Evolutionary conservation across 2,113 vertebrate species (phyloP), one percentile per base, ranked within the genome.

Genomic region (Tetraodon nigroviridis): DNA sequence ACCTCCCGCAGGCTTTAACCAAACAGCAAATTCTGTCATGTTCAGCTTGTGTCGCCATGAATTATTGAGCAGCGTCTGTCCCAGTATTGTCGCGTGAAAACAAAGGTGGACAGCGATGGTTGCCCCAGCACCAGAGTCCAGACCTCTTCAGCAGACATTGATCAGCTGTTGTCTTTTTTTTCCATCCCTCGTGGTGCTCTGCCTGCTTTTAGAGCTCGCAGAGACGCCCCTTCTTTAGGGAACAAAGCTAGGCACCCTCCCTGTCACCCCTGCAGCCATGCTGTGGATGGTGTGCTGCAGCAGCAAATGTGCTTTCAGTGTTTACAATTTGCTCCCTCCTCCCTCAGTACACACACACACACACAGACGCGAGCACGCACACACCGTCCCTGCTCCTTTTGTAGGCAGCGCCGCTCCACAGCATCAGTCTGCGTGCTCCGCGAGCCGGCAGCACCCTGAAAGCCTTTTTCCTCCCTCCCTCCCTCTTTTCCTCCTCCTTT

Each of bases 231-330:
- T 82, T 84, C 58, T 82, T 84, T 58, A 76, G 85, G 69, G 83
- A 62, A 55, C 85, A 89, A 84, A 73, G 82, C 69, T 37, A 73
- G 84, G 79, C 83, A 82, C 75, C 58, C 72, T 20, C 27, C 64
- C 80, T 69, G 78, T 85, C 80, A 63, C 78, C 78, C 78, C 44
- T 46, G 86, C 75, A 76, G 81, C 84, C 72, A 91, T 90, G 89
- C 78, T 89, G 64, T 79, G 80, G 88, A 89, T 92, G 92, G 90
- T 92, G 93, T 92, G 92, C 92, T 94, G 92, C 93, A 84, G 92
- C 89, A 88, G 87, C 80, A 87, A 91, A 90, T 90, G 93, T 93
- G 90, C 54, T 91, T 17, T n/a, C n/a, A 92, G 89, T 90, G 91
- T 92, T 90, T 89, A 91, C 85, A 82, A 82, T 93, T 86, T 15